Percentiles rank a stretch among this genome's conserved stretches.
These are phyloP conservation scores for Drosophila littoralis DNA, from an alignment of 1,140 invertebrate genomes.

Conservation along the genomic window DNA sequence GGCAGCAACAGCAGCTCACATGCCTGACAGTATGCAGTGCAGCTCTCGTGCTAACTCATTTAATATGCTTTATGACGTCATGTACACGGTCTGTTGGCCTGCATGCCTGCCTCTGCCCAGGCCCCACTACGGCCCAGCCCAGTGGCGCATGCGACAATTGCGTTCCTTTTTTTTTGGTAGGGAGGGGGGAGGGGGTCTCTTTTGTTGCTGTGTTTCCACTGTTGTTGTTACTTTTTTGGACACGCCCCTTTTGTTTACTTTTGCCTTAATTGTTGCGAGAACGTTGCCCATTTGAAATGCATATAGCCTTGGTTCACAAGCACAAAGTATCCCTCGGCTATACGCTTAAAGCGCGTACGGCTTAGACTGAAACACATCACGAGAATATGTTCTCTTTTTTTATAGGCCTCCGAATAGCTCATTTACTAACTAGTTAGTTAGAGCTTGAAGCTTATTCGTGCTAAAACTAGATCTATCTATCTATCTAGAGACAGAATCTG, in stretches of 20 bases:
- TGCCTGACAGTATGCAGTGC: conserved; percentile 57
- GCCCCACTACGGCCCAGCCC: conserved; percentile 17
- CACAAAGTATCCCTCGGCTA: conserved; percentile 16
- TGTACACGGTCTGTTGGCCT: conserved; percentile 48
- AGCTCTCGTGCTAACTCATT: conserved; percentile 70
- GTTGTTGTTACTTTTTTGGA: conserved; percentile 30
- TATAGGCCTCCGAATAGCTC: background rate
- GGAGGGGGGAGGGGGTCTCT: conserved; percentile 1
- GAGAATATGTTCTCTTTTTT: background rate
- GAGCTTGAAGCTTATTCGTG: background rate
- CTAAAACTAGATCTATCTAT: background rate
- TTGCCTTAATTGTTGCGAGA: conserved; percentile 64
- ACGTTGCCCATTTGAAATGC: conserved; percentile 75
- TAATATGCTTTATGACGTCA: conserved; percentile 80
- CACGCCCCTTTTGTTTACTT: conserved; percentile 73
- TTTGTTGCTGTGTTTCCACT: conserved; percentile 30
- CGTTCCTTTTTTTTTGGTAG: conserved; percentile 8
- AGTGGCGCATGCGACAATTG: conserved; percentile 48
- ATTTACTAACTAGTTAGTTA: conserved; percentile 15
- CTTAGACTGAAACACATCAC: background rate
- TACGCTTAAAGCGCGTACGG: conserved; percentile 4
- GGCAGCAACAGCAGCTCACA: conserved; percentile 16
- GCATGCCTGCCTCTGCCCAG: background rate
- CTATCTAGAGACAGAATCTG: too few species aligned
- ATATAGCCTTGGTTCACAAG: conserved; percentile 65